phyloP scores from a whole-genome alignment of 1,140 invertebrate genomes.

The Physella acuta region DNA sequence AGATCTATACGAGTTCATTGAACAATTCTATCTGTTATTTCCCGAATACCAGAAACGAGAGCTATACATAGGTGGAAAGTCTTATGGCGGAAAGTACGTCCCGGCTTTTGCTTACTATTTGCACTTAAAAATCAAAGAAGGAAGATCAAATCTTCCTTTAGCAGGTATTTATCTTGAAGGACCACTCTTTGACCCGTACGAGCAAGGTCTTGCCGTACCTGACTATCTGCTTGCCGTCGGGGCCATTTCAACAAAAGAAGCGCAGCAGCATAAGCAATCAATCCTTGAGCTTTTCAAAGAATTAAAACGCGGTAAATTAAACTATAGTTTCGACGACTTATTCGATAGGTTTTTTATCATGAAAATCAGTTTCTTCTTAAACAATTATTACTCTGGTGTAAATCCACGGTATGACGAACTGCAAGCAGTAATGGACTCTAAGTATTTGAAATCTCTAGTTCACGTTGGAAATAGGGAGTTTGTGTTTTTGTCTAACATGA shows the following conservation, averaged over 20 bases:
- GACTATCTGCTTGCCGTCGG: neutral
- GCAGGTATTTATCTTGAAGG: conserved; percentile 20
- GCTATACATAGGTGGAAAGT: conserved; percentile 60
- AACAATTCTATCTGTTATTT: conserved; percentile 60
- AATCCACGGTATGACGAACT: neutral
- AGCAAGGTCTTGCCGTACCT: neutral
- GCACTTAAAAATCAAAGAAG: conserved; percentile 63
- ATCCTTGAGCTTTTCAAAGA: neutral
- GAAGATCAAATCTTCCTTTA: conserved; percentile 38
- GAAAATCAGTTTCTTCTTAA: neutral
- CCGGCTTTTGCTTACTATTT: conserved; percentile 77
- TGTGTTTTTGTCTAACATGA: neutral
- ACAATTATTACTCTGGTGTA: neutral
- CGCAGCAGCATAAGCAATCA: neutral
- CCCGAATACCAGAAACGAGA: conserved; percentile 49
- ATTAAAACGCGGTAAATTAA: neutral
- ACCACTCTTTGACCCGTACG: conserved; percentile 5
- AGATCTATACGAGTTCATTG: conserved; percentile 45
- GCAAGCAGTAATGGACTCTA: neutral
- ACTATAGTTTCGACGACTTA: neutral
- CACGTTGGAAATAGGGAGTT: neutral
- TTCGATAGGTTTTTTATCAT: neutral
- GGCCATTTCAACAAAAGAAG: neutral
- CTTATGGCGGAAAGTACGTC: conserved; percentile 69
- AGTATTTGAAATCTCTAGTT: no score